Evolutionary conservation across 2,797 vertebrate species (phyloP).

Genomic region (Coregonus sp.): DNA sequence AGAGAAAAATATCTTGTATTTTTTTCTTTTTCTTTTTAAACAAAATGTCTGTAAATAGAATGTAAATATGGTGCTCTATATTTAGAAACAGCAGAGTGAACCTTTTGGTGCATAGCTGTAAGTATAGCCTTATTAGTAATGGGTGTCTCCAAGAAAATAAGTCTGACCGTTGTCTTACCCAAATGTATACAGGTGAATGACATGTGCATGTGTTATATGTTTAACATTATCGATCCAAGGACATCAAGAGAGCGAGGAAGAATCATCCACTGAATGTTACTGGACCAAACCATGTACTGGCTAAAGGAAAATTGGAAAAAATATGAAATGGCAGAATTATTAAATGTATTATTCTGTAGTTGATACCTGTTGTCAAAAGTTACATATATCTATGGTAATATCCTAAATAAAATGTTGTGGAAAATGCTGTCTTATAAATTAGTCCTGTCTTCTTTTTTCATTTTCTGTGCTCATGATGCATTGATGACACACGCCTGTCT

Average conservation of each 20-base stretch:
- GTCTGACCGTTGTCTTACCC: conserved; percentile 81
- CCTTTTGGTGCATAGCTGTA: conserved; percentile 89
- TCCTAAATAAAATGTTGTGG: conserved; percentile 94
- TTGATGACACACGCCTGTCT: too few relatives aligned
- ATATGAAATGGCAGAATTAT: conserved; percentile 59
- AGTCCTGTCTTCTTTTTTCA: too few relatives aligned
- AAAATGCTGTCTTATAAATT: conserved; percentile 48
- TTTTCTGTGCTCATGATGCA: background rate
- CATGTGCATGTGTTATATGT: conserved; percentile 91
- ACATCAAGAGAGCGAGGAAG: conserved; percentile 62
- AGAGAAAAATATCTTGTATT: conserved; percentile 52
- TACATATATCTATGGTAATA: conserved; percentile 92
- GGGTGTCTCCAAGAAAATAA: conserved; percentile 73
- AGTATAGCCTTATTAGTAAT: conserved; percentile 86
- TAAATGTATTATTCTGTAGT: conserved; percentile 86
- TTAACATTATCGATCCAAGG: conserved; percentile 71
- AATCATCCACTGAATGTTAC: conserved; percentile 81
- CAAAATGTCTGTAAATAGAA: conserved; percentile 84
- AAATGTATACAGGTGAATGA: conserved; percentile 84
- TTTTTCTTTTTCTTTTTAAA: conserved; percentile 56
- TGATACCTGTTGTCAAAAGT: conserved; percentile 88
- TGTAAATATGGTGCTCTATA: conserved; percentile 87
- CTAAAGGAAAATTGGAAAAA: conserved; percentile 57
- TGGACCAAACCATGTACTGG: conserved; percentile 91
- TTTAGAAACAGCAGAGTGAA: conserved; percentile 83